A percentile compares a stretch with the other conserved stretches of the same genome.
Evolutionary conservation across 2,113 vertebrate species (phyloP).

Genomic region (Leuciscus idus): DNA sequence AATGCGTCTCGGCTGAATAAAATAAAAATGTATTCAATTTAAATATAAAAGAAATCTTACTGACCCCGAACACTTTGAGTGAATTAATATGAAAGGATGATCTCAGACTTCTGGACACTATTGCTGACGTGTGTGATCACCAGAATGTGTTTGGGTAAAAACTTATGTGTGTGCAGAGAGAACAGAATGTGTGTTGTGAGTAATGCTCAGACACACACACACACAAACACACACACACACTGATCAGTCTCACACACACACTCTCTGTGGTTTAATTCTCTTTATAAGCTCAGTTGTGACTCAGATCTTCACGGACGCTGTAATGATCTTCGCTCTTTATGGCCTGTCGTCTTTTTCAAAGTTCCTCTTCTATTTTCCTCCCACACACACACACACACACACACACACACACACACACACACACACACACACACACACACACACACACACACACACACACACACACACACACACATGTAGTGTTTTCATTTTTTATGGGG

Average conservation of each 20-base stretch:
- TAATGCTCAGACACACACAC: neutral
- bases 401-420: constrained; percentile 51
- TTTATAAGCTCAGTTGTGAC: neutral
- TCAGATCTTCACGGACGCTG: neutral
- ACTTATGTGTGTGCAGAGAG: neutral
- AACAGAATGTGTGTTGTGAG: neutral
- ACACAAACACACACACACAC: constrained; percentile 38
- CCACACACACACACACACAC: neutral
- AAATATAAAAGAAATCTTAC: too few relatives aligned
- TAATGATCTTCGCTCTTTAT: neutral
- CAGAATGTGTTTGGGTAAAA: neutral
- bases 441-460: constrained; percentile 64
- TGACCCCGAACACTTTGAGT: too few relatives aligned
- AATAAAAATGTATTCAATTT: too few relatives aligned
- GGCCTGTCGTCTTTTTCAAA: constrained; percentile 64
- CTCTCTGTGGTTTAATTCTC: constrained; percentile 48
- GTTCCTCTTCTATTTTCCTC: constrained; percentile 40
- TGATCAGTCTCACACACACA: constrained; percentile 32
- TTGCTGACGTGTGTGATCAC: neutral
- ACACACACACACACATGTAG: constrained; percentile 63
- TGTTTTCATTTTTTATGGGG: too few relatives aligned
- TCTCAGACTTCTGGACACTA: neutral
- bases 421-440: constrained; percentile 48
- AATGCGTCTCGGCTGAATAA: too few relatives aligned
- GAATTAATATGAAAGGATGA: neutral